These are phyloP conservation scores for Engystomops pustulosus DNA, from an alignment of 2,113 vertebrate genomes.

Conservation along the genomic window DNA sequence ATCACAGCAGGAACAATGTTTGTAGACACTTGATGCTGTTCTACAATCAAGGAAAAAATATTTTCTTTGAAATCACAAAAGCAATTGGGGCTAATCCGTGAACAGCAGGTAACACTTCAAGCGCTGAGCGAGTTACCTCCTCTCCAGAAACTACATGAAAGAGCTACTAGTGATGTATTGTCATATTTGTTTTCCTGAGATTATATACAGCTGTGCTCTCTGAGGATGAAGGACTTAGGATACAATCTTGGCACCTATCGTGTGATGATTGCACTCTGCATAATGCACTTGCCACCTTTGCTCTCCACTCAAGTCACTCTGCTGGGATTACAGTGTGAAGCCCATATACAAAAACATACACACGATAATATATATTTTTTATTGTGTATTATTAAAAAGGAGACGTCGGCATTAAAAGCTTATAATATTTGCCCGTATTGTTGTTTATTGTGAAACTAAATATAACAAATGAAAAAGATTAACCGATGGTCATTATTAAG, in stretches of 20 bases:
- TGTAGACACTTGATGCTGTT: not conserved
- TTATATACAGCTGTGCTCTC: not conserved
- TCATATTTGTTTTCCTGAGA: not conserved
- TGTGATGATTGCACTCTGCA: not conserved
- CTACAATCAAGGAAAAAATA: not conserved
- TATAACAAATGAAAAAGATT: no score
- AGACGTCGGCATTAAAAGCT: no score
- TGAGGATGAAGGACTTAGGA: not conserved
- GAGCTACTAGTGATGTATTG: not conserved
- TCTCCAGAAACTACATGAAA: not conserved
- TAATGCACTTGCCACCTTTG: not conserved
- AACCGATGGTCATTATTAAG: no score
- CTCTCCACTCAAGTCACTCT: not conserved
- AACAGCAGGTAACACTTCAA: conserved; percentile 19
- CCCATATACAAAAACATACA: not conserved
- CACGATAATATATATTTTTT: no score
- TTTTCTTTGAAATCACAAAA: not conserved
- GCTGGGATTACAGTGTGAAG: not conserved
- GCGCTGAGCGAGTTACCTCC: not conserved
- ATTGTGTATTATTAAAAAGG: no score
- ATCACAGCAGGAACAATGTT: not conserved
- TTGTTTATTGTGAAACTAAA: no score
- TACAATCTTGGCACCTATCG: not conserved
- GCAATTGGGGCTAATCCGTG: not conserved
- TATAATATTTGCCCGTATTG: no score